phyloP scores from a whole-genome alignment of 1,140 invertebrate genomes.

The Nomia melanderi region DNA sequence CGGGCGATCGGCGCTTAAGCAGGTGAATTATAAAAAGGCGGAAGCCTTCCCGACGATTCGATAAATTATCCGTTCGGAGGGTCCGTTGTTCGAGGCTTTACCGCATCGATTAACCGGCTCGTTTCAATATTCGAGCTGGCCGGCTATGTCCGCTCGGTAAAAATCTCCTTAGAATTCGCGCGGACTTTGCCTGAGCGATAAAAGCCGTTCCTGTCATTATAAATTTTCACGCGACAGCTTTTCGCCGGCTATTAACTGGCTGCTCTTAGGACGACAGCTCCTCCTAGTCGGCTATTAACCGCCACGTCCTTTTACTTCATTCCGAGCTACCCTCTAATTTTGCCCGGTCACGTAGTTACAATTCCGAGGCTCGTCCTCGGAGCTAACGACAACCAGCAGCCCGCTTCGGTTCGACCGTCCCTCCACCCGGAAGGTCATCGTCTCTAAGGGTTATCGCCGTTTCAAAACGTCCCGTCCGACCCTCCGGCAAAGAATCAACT shows the following conservation, averaged over 20 bases:
- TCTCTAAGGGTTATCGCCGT: constrained; percentile 11
- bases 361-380: constrained; percentile 19
- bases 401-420: not conserved
- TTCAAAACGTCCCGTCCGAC: not conserved
- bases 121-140: constrained; percentile 6
- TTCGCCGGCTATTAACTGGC: constrained; percentile 43
- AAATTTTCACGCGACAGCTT: constrained; percentile 48
- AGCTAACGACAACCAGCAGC: not conserved
- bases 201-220: constrained; percentile 41
- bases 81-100: not conserved
- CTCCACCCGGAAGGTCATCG: constrained; percentile 7
- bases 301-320: constrained; percentile 39
- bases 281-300: constrained; percentile 36
- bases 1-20: not conserved
- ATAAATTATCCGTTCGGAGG: not conserved
- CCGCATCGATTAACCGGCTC: constrained; percentile 24
- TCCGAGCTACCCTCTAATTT: constrained; percentile 48
- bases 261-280: constrained; percentile 33
- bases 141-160: not conserved
- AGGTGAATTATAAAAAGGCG: constrained; percentile 1
- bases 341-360: constrained; percentile 43
- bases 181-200: not conserved
- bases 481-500: constrained; percentile 3
- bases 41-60: not conserved
- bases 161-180: constrained; percentile 12